phyloP scores from a whole-genome alignment of 2,888 invertebrate genomes.

The Arctia plantaginis region DNA sequence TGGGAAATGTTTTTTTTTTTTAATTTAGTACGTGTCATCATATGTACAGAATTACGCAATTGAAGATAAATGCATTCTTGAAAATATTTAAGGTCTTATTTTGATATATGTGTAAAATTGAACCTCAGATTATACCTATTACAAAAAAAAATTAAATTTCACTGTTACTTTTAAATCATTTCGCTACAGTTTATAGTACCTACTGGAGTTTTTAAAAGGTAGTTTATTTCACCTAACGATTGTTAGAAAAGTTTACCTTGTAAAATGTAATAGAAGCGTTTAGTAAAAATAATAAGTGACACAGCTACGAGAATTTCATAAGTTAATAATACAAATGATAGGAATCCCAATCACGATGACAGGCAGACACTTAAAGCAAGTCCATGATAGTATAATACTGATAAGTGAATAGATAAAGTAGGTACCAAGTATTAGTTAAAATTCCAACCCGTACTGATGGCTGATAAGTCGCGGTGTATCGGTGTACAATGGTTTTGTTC shows the following conservation, averaged over 20 bases:
- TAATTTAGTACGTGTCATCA: background rate
- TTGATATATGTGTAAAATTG: background rate
- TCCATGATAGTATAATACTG: conserved; percentile 48
- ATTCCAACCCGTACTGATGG: conserved; percentile 54
- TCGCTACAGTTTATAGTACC: background rate
- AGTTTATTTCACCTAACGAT: background rate
- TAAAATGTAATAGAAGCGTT: background rate
- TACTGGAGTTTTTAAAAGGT: background rate
- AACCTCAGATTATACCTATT: background rate
- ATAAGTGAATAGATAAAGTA: conserved; percentile 47
- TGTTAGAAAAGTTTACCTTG: background rate
- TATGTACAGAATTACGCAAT: background rate
- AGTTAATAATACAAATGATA: conserved; percentile 28
- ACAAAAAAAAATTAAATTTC: too few relatives aligned
- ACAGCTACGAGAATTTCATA: background rate
- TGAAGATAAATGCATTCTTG: background rate
- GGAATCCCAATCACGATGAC: conserved; percentile 43
- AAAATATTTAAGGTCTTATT: background rate
- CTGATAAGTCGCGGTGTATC: conserved; percentile 50
- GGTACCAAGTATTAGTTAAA: conserved; percentile 54
- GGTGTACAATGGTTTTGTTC: conserved; percentile 50
- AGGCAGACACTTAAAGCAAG: conserved; percentile 41
- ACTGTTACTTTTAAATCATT: too few relatives aligned
- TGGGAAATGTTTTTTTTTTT: background rate
- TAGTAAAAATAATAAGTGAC: background rate